Base-by-base conservation (phyloP, 1,140 invertebrate genomes). In the Drosophila rufa region DNA sequence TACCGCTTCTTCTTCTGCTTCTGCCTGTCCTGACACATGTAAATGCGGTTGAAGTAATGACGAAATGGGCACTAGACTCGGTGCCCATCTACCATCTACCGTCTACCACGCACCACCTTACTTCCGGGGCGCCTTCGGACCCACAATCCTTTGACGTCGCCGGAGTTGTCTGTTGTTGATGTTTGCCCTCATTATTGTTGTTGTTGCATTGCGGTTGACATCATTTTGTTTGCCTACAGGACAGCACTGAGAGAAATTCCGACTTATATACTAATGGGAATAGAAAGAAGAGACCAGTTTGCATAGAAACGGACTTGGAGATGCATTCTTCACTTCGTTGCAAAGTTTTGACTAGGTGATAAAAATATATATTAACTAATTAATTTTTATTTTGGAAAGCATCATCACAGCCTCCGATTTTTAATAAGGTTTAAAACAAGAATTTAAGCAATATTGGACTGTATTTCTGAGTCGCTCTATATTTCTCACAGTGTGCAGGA, bases 21-120 rank as follows among this genome's bases (percentile, higher is more conserved):
- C 59, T 43, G 65, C 75, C 68, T 73, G 70, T 73, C 56, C 68
- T 91, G 89, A 91, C 84, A 89, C 84, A 91, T 91, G 90, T 91
- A 91, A 91, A 85, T 91, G 90, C 82, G 90, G 90, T 91, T 89
- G 91, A 91, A 89, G 90, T 91, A 91, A 91, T 91, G 89, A 91
- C 81, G 89, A 91, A 91, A 91, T 91, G 89, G 89, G 89, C 82
- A 89, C 81, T 89, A 82, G 77, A 86, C 85, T 53, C 33, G 66
- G 64, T 50, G 74, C 75, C 75, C 75, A 59, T 73, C 62, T 59
- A 50, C 73, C 46, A 43, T 42, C 48, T 19, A 47, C 48, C 38
- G 19, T 56, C 36, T 40, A 33, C 64, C 38, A 68, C 48, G 53
- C 57, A 48, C 57, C 58, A 48, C 64, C 59, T 62, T 38, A 69